Evolutionary conservation across 2,113 vertebrate genomes (phyloP), one percentile per base, ranked within the genome.

Genomic region (crab-eating macaque (Macaca fascicularis)): DNA sequence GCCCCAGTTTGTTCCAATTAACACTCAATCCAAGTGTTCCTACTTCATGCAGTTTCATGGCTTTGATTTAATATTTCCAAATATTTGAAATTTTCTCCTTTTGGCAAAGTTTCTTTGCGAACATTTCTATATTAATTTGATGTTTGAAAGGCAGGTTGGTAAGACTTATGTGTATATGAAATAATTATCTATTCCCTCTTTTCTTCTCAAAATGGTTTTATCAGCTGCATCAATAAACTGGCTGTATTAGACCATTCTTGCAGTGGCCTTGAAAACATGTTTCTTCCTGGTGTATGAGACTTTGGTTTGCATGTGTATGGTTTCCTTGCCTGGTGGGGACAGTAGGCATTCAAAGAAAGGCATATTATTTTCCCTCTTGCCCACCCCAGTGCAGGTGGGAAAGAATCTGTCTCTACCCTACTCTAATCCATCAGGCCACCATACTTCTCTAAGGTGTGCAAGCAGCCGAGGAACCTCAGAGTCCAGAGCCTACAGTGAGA

Each of bases 1-100:
- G 22, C n/a, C 38, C 48, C 4, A 5, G 27, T 64, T 81, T 88
- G 25, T 84, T 83, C 75, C 38, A 76, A 13, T 75, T 40, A 93
- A 75, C 40, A 9, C 4, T 48, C 72, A 92, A 75, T 40, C 94
- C 61, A 83, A 86, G 45, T 45, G 12, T 92, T 92, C 83, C 82
- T 55, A 84, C 43, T 84, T 89, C 30, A 3, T 76, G 27, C 17
- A 25, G 13, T 86, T 89, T 88, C 83, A 85, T n/a, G 25, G 50
- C 57, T 96, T 87, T 87, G 48, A 32, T 93, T 87, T 92, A 84
- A 35, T 64, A 69, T 90, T 93, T 76, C 88, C 45, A 94, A 95
- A 93, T 90, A 92, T 80, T 83, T 55, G 74, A 90, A 69, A 48
- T 80, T 70, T 74, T 64, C 40, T 69, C 57, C 74, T 78, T 86